Evolutionary conservation across 2,888 invertebrate genomes (phyloP), one percentile per base, ranked within the genome.

Genomic region (Amphipyra tragopoginis): DNA sequence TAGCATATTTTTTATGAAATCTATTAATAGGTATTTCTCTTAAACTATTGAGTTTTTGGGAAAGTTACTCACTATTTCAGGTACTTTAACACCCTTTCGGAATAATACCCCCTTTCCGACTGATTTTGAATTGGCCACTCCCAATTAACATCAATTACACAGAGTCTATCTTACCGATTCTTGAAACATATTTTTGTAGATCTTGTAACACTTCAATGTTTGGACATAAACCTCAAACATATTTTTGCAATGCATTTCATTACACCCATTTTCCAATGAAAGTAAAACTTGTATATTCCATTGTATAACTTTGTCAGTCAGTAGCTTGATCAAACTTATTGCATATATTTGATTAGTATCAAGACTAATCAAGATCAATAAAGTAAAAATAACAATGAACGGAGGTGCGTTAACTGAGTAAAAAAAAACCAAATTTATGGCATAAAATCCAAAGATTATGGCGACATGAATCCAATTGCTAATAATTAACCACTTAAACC

Each of bases 261-360:
- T 9, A 2, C 10, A 38, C 1, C 13, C 15, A 11, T 55, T 38
- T 13, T 52, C 33, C 10, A 45, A 29, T 11, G 47, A 49, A 15
- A 2, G 7, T 8, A 50, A 15, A 11, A 60, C 40, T 36, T 44
- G 15, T 13, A 11, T 11, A 51, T 64, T 77, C 77, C 77, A 77
- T 11, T 57, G 38, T 15, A n/a, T n/a, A 9, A 51, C 4, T 14
- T 69, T 56, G 8, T 53, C 47, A 0, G 55, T 58, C 11, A 75
- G 7, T 14, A 73, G 43, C 4, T 45, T 65, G 3, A 77, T 73
- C 5, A 60, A 11, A 0, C 69, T 34, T 9, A 50, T 51, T 3
- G 61, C 48, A 50, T 65, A 75, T 4, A 72, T 21, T n/a, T 50
- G 0, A 33, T 73, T 65, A 29, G 36, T 29, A 21, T 75, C 65